Evolutionary conservation across 2,888 invertebrate species (phyloP).

Genomic region (Therioaphis trifolii): DNA sequence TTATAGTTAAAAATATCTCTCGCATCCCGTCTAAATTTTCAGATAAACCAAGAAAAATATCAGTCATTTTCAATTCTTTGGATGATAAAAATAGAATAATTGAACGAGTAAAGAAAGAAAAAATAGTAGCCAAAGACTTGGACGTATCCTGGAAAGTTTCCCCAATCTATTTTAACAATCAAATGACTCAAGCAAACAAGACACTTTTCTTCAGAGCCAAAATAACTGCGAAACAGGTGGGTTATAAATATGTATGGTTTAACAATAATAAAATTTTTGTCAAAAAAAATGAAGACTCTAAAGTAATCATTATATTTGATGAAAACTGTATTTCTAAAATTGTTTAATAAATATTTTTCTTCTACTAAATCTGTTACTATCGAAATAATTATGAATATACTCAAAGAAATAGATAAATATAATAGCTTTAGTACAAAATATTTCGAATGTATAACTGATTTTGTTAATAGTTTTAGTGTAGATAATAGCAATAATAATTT

Average conservation of each 20-base stretch:
- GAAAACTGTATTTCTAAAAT: background rate
- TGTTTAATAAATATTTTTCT: background rate
- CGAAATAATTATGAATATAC: background rate
- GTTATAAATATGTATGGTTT: background rate
- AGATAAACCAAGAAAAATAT: background rate
- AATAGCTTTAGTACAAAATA: background rate
- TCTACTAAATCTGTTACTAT: background rate
- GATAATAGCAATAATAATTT: too few relatives aligned
- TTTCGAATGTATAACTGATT: background rate
- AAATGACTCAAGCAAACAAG: background rate
- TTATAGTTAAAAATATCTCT: background rate
- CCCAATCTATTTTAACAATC: background rate
- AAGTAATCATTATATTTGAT: background rate
- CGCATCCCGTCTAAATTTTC: background rate
- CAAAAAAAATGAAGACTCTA: background rate
- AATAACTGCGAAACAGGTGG: background rate
- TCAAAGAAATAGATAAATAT: background rate
- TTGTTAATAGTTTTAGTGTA: background rate
- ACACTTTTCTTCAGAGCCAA: constrained; percentile 8
- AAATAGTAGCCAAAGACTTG: background rate
- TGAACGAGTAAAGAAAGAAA: background rate
- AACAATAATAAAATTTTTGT: background rate
- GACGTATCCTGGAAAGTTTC: background rate
- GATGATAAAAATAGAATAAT: background rate
- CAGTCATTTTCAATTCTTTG: background rate